Conservation (phyloP, 2,888 invertebrate species). For the Eugnorisma glareosa region DNA sequence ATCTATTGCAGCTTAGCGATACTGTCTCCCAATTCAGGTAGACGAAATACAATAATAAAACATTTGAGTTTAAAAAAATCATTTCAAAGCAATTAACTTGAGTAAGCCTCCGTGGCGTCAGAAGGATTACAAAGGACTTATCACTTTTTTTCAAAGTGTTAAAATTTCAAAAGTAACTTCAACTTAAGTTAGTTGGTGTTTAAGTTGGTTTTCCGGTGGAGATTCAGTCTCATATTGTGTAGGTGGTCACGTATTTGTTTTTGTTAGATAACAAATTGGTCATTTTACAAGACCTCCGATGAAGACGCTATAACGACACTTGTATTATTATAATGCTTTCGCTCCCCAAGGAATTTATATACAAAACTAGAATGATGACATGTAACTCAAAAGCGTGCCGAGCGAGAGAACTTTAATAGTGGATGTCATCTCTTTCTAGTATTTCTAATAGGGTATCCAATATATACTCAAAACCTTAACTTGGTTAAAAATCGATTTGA, state of each 20-base stretch:
- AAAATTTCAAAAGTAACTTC: slow-evolving; percentile 34
- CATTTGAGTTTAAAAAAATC: slow-evolving; percentile 84
- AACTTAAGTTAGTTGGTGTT: slow-evolving; percentile 25
- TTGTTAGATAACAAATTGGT: slow-evolving; percentile 86
- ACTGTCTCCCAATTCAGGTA: slow-evolving; percentile 88
- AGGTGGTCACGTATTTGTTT: slow-evolving; percentile 88
- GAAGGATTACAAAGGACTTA: slow-evolving; percentile 89
- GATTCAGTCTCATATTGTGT: slow-evolving; percentile 65
- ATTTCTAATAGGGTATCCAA: too few species aligned
- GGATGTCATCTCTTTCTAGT: too few species aligned
- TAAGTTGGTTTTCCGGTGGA: slow-evolving; percentile 67
- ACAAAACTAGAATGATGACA: too few species aligned
- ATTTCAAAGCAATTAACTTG: slow-evolving; percentile 88
- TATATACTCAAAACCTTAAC: slow-evolving; percentile 25
- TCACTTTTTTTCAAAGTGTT: slow-evolving; percentile 81
- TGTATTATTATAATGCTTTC: too few species aligned
- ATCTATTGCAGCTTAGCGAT: slow-evolving; percentile 76
- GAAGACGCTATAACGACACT: slow-evolving; percentile 72
- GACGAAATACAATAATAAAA: slow-evolving; percentile 86
- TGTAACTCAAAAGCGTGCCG: too few species aligned
- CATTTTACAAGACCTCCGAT: slow-evolving; percentile 82
- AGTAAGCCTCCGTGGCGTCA: slow-evolving; percentile 88
- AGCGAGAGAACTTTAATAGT: too few species aligned
- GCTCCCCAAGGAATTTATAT: too few species aligned
- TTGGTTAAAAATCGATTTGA: slow-evolving; percentile 26